These are phyloP conservation scores for Drosophila equinoxialis DNA, from an alignment of 1,140 invertebrate genomes.

Conservation along the genomic window DNA sequence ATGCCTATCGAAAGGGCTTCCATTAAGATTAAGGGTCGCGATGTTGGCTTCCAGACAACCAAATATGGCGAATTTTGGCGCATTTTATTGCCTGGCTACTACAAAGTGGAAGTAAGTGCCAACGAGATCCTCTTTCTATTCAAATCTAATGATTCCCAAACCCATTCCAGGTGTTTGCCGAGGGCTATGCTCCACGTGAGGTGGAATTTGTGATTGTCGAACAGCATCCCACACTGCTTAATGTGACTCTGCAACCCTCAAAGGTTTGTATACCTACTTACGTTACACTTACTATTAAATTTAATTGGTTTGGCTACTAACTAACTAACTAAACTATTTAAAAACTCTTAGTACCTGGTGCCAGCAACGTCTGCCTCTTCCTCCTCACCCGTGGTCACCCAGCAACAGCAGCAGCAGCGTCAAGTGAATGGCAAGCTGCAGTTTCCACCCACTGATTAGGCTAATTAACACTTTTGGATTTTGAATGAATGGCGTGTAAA, in stretches of 20 bases:
- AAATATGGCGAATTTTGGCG: conserved; percentile 97
- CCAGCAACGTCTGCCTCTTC: not conserved
- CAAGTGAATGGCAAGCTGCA: conserved; percentile 54
- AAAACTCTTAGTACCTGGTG: conserved; percentile 29
- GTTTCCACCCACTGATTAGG: conserved; percentile 52
- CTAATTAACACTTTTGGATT: not conserved
- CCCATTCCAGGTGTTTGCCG: conserved; percentile 89
- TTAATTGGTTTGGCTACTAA: not conserved
- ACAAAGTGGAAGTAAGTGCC: conserved; percentile 89
- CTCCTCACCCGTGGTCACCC: conserved; percentile 9
- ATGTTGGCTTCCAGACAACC: conserved; percentile 94
- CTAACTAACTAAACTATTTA: conserved; percentile 5
- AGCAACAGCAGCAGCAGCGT: conserved; percentile 12
- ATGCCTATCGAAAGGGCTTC: conserved; percentile 92
- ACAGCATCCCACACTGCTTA: conserved; percentile 91
- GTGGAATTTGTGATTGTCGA: conserved; percentile 94
- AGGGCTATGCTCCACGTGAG: conserved; percentile 91
- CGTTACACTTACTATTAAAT: too few species aligned
- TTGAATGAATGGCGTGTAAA: conserved; percentile 49
- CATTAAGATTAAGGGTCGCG: conserved; percentile 92
- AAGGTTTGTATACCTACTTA: conserved; percentile 86
- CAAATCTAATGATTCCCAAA: not conserved
- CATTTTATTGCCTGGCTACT: conserved; percentile 92
- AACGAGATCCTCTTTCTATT: too few species aligned
- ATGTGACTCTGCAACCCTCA: conserved; percentile 91